These are phyloP conservation scores for Conops quadrifasciatus DNA, from an alignment of 2,888 invertebrate genomes.

Conservation along the genomic window DNA sequence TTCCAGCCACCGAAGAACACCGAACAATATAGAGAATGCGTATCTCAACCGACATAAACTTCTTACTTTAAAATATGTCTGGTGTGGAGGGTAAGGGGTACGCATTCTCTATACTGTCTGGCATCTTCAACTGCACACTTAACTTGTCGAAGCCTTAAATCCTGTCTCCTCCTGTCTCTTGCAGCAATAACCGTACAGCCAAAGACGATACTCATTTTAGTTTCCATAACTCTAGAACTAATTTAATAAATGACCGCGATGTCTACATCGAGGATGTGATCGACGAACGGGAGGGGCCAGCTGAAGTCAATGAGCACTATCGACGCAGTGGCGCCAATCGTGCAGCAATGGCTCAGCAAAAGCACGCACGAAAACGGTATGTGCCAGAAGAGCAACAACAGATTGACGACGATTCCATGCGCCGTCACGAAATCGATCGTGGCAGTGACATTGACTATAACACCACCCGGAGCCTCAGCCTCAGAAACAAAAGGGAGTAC, in stretches of 20 bases:
- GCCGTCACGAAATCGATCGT: conserved; percentile 79
- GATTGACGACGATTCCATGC: conserved; percentile 76
- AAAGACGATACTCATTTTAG: conserved; percentile 62
- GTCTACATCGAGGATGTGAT: conserved; percentile 62
- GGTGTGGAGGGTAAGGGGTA: too few relatives aligned
- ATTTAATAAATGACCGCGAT: conserved; percentile 64
- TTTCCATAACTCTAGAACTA: conserved; percentile 65
- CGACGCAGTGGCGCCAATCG: conserved; percentile 58
- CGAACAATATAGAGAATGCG: not conserved
- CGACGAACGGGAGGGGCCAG: conserved; percentile 53
- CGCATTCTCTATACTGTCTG: too few relatives aligned
- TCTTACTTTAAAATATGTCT: not conserved
- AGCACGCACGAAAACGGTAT: conserved; percentile 48
- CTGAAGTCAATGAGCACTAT: conserved; percentile 50
- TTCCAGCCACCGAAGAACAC: not conserved
- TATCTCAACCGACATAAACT: not conserved
- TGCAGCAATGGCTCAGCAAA: conserved; percentile 45
- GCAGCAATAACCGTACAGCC: conserved; percentile 60
- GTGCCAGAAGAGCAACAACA: conserved; percentile 58
- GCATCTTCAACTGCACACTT: not conserved
- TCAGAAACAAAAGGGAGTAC: conserved; percentile 70
- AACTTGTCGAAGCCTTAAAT: not conserved
- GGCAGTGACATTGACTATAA: conserved; percentile 73
- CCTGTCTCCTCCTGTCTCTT: conserved; percentile 24
- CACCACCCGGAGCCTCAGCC: conserved; percentile 54